Evolutionary conservation across 2,888 invertebrate genomes (phyloP), one percentile per base, ranked within the genome.

Genomic region (Yponomeuta evonymella): DNA sequence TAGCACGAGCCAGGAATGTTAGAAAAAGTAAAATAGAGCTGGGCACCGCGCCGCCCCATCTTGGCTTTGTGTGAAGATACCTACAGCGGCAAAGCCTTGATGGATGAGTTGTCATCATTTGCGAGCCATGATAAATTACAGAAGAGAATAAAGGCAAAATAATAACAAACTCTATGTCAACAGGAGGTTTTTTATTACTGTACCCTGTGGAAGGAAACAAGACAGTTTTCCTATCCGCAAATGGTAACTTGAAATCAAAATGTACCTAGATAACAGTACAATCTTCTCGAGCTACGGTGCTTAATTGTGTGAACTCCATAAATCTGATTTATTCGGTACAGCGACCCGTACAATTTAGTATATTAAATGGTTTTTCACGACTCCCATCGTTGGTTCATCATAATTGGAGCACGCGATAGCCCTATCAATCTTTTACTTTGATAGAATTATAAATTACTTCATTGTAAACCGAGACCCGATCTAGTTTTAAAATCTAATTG

Each of bases 341-440:
- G 23, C 15, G 58, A 51, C 58, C 48, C 8, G 63, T 63, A 62
- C 70, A 70, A 63, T 70, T 62, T 63, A 62, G 70, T 63, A 63
- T n/a, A 70, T 70, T 70, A 62, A 70, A 70, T 63, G 63, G 48
- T 48, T 11, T 63, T 65, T 67, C 71, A 58, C 63, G 29, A 10
- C 51, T 70, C 36, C 63, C 70, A 51, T 69, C 67, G 70, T 72
- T 66, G 69, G 70, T 80, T 76, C 73, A 75, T 74, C 77, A 75
- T 83, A 87, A 88, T 84, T 84, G 82, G 82, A 82, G 78, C 88
- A 89, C 86, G 89, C 87, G 79, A 89, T 86, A 76, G 78, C 74
- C 79, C 81, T 85, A 89, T 88, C 83, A 88, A 85, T 88, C 84
- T 83, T 78, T 75, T 65, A 48, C 68, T 70, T 75, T 80, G 79